Base-by-base conservation (phyloP, 1,140 invertebrate genomes). In the Bombus soroeensis region DNA sequence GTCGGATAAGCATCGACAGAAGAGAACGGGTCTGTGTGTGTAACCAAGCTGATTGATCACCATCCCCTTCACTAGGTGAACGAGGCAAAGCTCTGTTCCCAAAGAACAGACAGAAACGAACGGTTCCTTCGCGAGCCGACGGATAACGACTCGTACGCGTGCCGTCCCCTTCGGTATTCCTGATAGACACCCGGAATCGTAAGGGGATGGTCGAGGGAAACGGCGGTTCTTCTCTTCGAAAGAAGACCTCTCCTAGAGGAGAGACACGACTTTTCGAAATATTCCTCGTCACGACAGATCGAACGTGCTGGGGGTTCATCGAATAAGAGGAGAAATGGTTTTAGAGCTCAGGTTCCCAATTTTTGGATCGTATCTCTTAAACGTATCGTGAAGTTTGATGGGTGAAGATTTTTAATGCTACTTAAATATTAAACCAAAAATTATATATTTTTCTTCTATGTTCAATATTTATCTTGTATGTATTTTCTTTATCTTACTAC, bases 91-190 rank as follows among this genome's bases (percentile, higher is more conserved):
- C 83, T 41, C 47, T 68, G 73, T 86, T 80, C 64, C 75, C 53
- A 83, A 76, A 70, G 76, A 79, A 72, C 39, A 57, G 75, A 70
- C 72, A 83, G 74, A 72, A 87, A 47, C 73, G 85, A 86, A 70
- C 77, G 89, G 78, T 79, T 84, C 79, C 70, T 90, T 68, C 62
- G 75, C 73, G 64, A 89, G 73, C 81, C 88, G 75, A 83, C 83
- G 88, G 87, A 93, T 93, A 94, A 94, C 91, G 91, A 93, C 89
- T 83, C 87, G 80, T 87, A 90, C 93, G 92, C 92, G 93, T 94
- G 93, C 88, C 91, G 81, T 90, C 71, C 88, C 88, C 89, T 71
- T 90, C 83, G 75, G 59, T 88, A 90, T 90, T 83, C 71, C 59
- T 81, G 89, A 85, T 82, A 82, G 81, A 76, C 79, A 39, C 77